Evolutionary conservation across 64 coral and sea anemone genomes (phyloP), one percentile per base, ranked within the genome.

Genomic region (Hydrozoanthus tunicans): DNA sequence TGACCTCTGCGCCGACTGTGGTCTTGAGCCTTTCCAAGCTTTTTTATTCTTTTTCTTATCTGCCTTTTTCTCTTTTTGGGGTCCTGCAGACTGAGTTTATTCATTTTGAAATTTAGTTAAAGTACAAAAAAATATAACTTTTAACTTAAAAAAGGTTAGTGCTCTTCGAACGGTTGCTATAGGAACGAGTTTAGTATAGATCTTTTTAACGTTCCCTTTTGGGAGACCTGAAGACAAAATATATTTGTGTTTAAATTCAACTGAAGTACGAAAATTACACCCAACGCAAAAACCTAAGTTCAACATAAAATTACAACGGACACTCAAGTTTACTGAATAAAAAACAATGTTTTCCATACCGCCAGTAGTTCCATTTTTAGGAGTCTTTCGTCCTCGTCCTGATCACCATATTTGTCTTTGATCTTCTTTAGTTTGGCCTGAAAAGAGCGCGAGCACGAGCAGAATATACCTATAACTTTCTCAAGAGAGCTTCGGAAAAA

Each of bases 381-480:
- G 23, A 89, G 91, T 59, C 96, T 74, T 71, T 98, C 96, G 6
- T 98, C 96, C 63, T 98, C 96, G 59, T 98, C 96, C 92, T 98
- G 96, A 62, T 98, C 96, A 59, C 91, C 96, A 86, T 98, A 98
- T 60, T 95, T 98, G 58, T 98, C 96, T 75, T 95, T 98, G 59
- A 98, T 95, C 58, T 98, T 98, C 78, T 98, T 98, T 58, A 98
- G 70, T 79, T 98, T 98, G 56, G 91, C 82, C 92, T 98, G 25
- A 13, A 58, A 77, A 56, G 15, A 53, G 17, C 91, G 76, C 10
- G 54, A 27, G 51, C 69, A 58, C 5, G 27, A 9, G 9, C 27
- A 1, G 9, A 56, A n/a, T 15, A 9, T 78, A 54, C 4, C 1
- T 9, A 55, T 54, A 6, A 6, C 43, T 6, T 4, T 15, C 10